phyloP scores from a whole-genome alignment of 1,140 invertebrate genomes.

The Anastatus disparis region DNA sequence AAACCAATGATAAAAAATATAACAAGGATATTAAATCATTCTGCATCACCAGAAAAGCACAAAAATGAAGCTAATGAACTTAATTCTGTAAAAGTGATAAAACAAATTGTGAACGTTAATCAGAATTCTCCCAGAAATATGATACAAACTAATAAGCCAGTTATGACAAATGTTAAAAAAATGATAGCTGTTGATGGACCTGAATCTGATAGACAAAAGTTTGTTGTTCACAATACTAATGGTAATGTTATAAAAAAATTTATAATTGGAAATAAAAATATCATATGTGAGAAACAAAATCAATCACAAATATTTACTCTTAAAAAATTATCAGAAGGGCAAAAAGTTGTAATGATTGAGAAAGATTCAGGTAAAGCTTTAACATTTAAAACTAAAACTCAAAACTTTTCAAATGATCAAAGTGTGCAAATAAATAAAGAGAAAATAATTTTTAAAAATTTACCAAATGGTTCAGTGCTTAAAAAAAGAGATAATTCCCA shows the following conservation, averaged over 20 bases:
- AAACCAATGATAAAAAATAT: too few species aligned
- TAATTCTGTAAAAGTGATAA: too few species aligned
- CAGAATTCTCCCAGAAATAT: too few species aligned
- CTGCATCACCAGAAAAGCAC: too few species aligned
- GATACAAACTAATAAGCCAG: too few species aligned
- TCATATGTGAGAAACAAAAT: not conserved
- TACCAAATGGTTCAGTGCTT: constrained; percentile 1
- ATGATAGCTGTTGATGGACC: not conserved
- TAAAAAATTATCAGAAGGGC: not conserved
- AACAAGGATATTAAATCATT: too few species aligned
- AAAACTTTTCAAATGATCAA: not conserved
- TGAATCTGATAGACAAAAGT: not conserved
- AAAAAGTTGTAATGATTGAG: constrained; percentile 8
- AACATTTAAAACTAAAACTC: not conserved
- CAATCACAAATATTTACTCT: not conserved
- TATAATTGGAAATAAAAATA: not conserved
- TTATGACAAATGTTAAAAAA: too few species aligned
- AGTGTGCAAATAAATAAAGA: constrained; percentile 1
- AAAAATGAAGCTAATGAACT: too few species aligned
- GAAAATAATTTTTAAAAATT: constrained; percentile 12
- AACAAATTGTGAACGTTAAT: too few species aligned
- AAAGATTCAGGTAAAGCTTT: constrained; percentile 1
- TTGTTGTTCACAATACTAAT: not conserved
- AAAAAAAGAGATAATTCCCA: not conserved
- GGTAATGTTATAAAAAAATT: not conserved